Evolutionary conservation across 1,140 invertebrate genomes (phyloP), one percentile per base, ranked within the genome.

Genomic region (Hestina assimilis): DNA sequence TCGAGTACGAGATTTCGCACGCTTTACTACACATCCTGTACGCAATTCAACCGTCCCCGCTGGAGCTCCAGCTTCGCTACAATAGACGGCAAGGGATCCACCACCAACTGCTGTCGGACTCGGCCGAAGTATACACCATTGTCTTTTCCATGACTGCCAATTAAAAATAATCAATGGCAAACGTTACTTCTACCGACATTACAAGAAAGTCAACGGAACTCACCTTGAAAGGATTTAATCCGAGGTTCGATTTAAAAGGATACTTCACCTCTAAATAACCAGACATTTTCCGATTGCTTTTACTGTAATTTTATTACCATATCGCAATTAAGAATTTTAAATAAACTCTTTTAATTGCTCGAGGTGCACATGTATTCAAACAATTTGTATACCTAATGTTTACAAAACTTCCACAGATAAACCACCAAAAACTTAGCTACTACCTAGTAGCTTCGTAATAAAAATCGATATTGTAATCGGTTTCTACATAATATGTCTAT

Each of bases 201-300:
- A 31, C 40, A 57, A 48, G 47, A 47, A 50, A n/a, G 3, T 9
- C 50, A 59, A 61, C 52, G 58, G 66, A 59, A 79, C 70, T 70
- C 62, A 87, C 83, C 82, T 87, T 87, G 63, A 87, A 87, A 51
- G 82, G 82, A 72, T 85, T 83, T 62, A 84, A 64, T 11, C 78
- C 78, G 20, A 84, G 70, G 58, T 80, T 83, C 35, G 77, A 77
- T 64, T 72, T 84, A 29, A 83, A 83, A 12, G 83, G 83, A 74
- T 87, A 87, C 65, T 87, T 87, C 50, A 87, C 78, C 53, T 87
- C 84, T 41, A 87, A 69, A 60, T 85, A 87, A 50, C 84, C 84
- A 31, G 83, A 87, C 83, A 87, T 87, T 69, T 62, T 57, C 6
- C 19, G 17, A 41, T n/a, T 14, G 33, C 28, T 20, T 21, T n/a